Evolutionary conservation across 2,797 vertebrate species (phyloP), one percentile per base, ranked within the genome.

Genomic region (Premnoplex brunnescens): DNA sequence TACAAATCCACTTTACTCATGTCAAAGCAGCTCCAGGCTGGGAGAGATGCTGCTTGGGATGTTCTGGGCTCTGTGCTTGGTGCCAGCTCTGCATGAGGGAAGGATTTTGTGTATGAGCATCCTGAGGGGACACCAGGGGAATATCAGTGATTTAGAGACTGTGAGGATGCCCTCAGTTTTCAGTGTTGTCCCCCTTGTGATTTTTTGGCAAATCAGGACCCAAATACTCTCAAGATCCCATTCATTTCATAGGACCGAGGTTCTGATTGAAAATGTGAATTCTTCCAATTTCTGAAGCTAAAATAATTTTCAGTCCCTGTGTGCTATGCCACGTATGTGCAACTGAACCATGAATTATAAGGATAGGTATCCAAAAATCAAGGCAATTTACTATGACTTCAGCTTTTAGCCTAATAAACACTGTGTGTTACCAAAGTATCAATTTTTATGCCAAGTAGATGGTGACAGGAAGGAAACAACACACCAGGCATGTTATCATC

Each of bases 361-460:
- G 20, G 21, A 32, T 27, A 83, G 73, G 36, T 72, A 59, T 16
- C 27, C 21, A 76, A 73, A 83, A 59, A 52, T 63, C 49, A 55
- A 28, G 12, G 20, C 16, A 19, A 49, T 76, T 68, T 89, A 41
- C 27, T 63, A 7, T 54, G 30, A 80, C 41, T 80, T 92, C 87
- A 95, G 91, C 95, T 97, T 97, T 97, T 96, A 96, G 77, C 92
- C 95, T 98, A 97, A 98, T 98, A 98, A 98, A 97, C 95, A 97
- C 95, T 97, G 88, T 95, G 90, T 95, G 74, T 87, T 97, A 96
- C 98, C 96, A 93, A 88, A 93, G 91, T 91, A 92, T 98, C 97
- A 97, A 92, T 98, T 97, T 98, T 96, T 91, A 96, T 95, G 91
- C 96, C 95, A 95, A 97, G 89, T 93, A 96, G 93, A 94, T 96